Percentiles rank a stretch among this genome's conserved stretches.
Conservation (phyloP, 1,140 invertebrate genomes). For the Wiebesia pumilae region DNA sequence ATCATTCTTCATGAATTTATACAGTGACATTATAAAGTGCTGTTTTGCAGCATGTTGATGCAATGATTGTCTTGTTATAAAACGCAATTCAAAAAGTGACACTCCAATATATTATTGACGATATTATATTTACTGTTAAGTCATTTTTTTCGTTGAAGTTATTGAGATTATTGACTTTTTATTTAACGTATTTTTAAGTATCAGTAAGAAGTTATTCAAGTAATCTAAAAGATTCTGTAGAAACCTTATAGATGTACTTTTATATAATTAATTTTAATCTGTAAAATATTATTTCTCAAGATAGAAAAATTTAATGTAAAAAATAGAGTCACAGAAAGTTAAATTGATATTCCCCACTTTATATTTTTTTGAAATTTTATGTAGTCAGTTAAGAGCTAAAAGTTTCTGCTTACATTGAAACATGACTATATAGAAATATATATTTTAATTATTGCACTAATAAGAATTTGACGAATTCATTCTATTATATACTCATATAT, state of each 20-base stretch:
- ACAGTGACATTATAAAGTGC: neutral
- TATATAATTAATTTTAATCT: too few relatives aligned
- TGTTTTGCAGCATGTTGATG: neutral
- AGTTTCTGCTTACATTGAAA: neutral
- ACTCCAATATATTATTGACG: conserved; percentile 23
- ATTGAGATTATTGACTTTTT: neutral
- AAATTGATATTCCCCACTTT: too few relatives aligned
- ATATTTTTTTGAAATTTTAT: neutral
- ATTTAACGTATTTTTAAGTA: neutral
- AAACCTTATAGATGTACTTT: neutral
- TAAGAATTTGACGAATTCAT: neutral
- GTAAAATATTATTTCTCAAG: too few relatives aligned
- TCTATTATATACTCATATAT: neutral
- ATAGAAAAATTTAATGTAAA: too few relatives aligned
- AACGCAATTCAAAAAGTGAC: conserved; percentile 63
- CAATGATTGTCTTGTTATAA: conserved; percentile 67
- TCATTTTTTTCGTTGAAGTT: neutral
- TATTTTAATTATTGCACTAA: neutral
- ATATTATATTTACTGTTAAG: neutral
- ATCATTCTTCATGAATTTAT: neutral
- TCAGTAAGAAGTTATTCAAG: neutral
- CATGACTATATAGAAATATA: neutral
- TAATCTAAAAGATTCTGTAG: neutral
- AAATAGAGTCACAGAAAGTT: too few relatives aligned
- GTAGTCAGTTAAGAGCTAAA: neutral